Evolutionary conservation across 2,113 vertebrate species (phyloP).

Genomic region (Numida meleagris): DNA sequence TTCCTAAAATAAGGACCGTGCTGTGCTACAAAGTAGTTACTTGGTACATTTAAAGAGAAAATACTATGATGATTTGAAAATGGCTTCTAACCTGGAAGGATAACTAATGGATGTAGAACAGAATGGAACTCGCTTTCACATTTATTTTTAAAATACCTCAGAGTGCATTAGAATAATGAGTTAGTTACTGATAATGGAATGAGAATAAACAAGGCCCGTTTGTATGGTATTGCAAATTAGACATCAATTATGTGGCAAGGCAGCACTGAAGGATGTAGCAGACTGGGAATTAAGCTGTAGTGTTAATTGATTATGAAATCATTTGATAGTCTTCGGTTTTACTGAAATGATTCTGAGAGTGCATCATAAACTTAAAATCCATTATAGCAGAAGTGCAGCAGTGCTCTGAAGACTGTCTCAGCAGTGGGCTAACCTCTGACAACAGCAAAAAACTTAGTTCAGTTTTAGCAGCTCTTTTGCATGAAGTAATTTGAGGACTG

Average conservation of each 20-base stretch:
- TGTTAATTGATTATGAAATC: slow-evolving; percentile 71
- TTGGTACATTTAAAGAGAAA: neutral
- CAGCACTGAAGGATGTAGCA: slow-evolving; percentile 29
- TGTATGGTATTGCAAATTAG: slow-evolving; percentile 54
- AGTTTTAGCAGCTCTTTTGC: neutral
- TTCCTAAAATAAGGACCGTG: neutral
- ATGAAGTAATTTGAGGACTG: neutral
- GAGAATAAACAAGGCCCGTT: slow-evolving; percentile 34
- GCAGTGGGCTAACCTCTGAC: neutral
- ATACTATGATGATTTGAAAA: neutral
- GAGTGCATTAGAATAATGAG: slow-evolving; percentile 60
- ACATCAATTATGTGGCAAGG: slow-evolving; percentile 45
- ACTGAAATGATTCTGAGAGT: slow-evolving; percentile 39
- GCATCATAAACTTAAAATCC: slow-evolving; percentile 39
- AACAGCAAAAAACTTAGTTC: neutral
- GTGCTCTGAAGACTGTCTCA: neutral
- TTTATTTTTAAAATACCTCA: slow-evolving; percentile 51
- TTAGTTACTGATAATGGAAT: slow-evolving; percentile 58
- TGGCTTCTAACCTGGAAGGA: slow-evolving; percentile 14
- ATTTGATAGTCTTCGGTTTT: slow-evolving; percentile 55
- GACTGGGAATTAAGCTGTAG: slow-evolving; percentile 55
- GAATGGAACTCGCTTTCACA: slow-evolving; percentile 13
- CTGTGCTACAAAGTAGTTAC: neutral
- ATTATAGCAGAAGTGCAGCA: neutral
- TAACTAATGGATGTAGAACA: neutral